These are phyloP conservation scores for Tetranychus urticae DNA, from an alignment of 1,140 invertebrate species.

Conservation along the genomic window DNA sequence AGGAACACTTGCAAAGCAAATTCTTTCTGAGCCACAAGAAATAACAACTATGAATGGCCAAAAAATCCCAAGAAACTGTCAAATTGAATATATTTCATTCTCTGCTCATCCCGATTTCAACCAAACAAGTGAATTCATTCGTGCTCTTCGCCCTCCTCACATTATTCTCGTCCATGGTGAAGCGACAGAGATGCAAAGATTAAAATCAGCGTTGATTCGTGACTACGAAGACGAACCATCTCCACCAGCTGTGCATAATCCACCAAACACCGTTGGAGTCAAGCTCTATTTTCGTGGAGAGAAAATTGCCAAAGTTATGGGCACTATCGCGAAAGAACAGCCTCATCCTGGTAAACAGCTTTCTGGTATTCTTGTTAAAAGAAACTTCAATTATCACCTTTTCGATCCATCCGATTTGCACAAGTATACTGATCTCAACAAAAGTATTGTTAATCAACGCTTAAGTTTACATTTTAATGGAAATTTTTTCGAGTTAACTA, in stretches of 20 bases:
- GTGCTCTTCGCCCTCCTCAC: conserved; percentile 76
- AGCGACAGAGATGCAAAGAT: conserved; percentile 88
- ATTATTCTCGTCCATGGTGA: conserved; percentile 95
- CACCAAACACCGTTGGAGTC: conserved; percentile 77
- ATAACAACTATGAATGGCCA: conserved; percentile 83
- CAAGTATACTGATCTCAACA: conserved; percentile 86
- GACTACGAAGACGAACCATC: conserved; percentile 83
- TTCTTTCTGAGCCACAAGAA: conserved; percentile 92
- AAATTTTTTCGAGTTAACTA: conserved; percentile 45
- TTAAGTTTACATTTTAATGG: conserved; percentile 68
- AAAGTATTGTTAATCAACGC: conserved; percentile 70
- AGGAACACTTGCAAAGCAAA: conserved; percentile 88
- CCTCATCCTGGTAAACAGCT: conserved; percentile 50
- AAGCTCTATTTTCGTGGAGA: conserved; percentile 85
- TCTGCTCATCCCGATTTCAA: conserved; percentile 98
- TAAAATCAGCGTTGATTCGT: conserved; percentile 74
- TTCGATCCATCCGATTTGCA: conserved; percentile 67
- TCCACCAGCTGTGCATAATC: conserved; percentile 80
- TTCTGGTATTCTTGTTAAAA: conserved; percentile 81
- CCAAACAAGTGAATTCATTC: conserved; percentile 92
- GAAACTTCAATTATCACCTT: conserved; percentile 96
- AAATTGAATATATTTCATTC: conserved; percentile 97
- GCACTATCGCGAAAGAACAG: conserved; percentile 54
- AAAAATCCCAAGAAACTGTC: conserved; percentile 85
- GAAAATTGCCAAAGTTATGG: conserved; percentile 93